Evolutionary conservation across 1,140 invertebrate genomes (phyloP).

Genomic region (Stenopsyche tienmushanensis): DNA sequence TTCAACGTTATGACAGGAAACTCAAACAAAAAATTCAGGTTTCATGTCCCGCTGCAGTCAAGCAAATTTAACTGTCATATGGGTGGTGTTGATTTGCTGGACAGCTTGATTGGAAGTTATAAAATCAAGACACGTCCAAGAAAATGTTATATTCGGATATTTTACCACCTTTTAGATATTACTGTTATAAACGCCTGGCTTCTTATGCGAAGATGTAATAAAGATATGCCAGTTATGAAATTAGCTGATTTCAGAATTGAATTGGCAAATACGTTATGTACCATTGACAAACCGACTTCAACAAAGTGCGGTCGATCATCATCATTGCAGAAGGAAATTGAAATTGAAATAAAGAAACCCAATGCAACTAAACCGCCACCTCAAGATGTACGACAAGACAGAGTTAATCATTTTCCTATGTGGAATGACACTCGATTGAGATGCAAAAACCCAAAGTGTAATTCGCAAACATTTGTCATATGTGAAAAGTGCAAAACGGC

Average conservation of each 20-base stretch:
- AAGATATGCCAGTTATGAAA: slow-evolving; percentile 10
- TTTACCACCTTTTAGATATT: slow-evolving; percentile 11
- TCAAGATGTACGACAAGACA: neutral
- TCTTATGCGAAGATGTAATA: slow-evolving; percentile 15
- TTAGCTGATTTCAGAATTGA: slow-evolving; percentile 12
- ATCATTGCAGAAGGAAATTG: neutral
- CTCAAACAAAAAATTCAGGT: too few species aligned
- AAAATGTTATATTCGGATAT: slow-evolving; percentile 10
- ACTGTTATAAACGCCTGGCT: slow-evolving; percentile 16
- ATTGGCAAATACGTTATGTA: slow-evolving; percentile 7
- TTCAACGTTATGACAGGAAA: too few species aligned
- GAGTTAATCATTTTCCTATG: neutral
- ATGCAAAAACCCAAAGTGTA: neutral
- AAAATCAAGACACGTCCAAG: slow-evolving; percentile 1
- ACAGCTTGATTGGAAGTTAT: slow-evolving; percentile 9
- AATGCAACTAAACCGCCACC: neutral
- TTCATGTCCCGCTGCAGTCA: too few species aligned
- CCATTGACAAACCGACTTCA: neutral
- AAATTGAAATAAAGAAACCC: neutral
- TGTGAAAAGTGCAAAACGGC: slow-evolving; percentile 1
- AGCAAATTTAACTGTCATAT: neutral
- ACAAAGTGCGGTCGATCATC: neutral
- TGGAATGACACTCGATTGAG: neutral
- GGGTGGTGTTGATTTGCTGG: neutral
- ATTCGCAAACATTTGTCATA: neutral